Conservation (phyloP, 2,888 invertebrate genomes). For the Watsonalla binaria region DNA sequence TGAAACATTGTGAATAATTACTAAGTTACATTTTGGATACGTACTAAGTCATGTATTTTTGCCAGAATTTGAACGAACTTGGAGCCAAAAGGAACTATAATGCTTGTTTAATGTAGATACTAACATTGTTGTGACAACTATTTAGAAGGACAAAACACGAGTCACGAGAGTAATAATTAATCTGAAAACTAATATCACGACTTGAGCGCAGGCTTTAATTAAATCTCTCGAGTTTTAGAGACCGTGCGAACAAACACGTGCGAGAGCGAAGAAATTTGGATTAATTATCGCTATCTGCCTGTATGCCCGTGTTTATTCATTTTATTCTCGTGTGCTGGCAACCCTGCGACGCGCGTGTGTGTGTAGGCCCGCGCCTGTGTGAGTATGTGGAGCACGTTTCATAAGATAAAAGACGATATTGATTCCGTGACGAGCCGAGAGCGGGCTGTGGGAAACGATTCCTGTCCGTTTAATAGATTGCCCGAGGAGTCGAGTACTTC, state of each 20-base stretch:
- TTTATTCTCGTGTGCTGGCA: conserved; percentile 36
- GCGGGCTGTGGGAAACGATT: conserved; percentile 74
- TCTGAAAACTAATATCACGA: conserved; percentile 44
- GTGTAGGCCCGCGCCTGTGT: conserved; percentile 31
- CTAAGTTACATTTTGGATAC: no score
- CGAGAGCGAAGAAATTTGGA: conserved; percentile 54
- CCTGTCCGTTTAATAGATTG: conserved; percentile 69
- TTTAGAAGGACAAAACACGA: conserved; percentile 16
- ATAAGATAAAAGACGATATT: conserved; percentile 77
- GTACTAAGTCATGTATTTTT: no score
- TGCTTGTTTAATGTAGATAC: not conserved
- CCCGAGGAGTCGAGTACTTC: conserved; percentile 56
- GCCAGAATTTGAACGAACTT: no score
- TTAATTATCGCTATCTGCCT: conserved; percentile 57
- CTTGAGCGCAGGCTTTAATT: conserved; percentile 51
- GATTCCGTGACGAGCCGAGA: conserved; percentile 74
- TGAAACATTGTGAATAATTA: no score
- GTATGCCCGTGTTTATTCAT: conserved; percentile 41
- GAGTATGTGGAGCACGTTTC: conserved; percentile 70
- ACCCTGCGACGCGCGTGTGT: conserved; percentile 30
- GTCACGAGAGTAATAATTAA: conserved; percentile 32
- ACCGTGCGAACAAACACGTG: conserved; percentile 51
- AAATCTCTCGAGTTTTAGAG: conserved; percentile 51
- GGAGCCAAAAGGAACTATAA: no score
- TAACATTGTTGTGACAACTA: conserved; percentile 10